Base-by-base conservation (phyloP, 1,140 invertebrate genomes). In the Drosophila prosaltans region DNA sequence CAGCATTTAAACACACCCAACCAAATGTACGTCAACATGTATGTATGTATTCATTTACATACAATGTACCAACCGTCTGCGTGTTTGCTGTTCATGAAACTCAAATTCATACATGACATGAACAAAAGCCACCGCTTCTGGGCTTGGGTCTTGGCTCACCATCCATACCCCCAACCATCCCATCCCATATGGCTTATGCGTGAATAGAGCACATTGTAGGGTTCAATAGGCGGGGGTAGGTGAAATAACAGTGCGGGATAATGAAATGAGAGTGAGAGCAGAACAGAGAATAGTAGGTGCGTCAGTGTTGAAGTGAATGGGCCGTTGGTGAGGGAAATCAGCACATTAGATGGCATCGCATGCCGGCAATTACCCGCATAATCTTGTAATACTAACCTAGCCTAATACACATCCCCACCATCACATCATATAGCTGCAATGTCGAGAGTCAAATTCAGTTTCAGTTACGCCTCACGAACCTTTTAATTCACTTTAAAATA, bases 341-440 rank as follows among this genome's bases (percentile, higher is more conserved):
- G 69, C 73, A 69, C 78, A 88, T 80, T 82, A 62, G 68, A 88
- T 83, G 83, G 84, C 84, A 88, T 88, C 80, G 83, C 83, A 89
- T 89, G 83, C 74, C 71, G 55, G 65, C 83, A 88, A 88, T 89
- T 89, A 89, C 85, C 74, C 84, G 77, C 77, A 89, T 89, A 89
- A 88, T 88, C 84, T 88, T 88, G 83, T 88, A 88, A 89, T 89
- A 78, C 84, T 78, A 88, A 72, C 83, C 84, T 24, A 81, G 58
- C 80, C 73, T 51, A 74, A 72, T 67, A 62, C 41, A 57, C 41
- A 57, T 39, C 65, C 48, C 26, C 58, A 32, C 69, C 7, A 54
- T 5, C 11, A 32, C 32, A 9, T 45, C 65, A 16, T 16, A 16
- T 0, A 16, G 58, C 68, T 63, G 66, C 63, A 16, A 65, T 58